phyloP scores from a whole-genome alignment of 2,888 invertebrate species.

The Timandra comae region DNA sequence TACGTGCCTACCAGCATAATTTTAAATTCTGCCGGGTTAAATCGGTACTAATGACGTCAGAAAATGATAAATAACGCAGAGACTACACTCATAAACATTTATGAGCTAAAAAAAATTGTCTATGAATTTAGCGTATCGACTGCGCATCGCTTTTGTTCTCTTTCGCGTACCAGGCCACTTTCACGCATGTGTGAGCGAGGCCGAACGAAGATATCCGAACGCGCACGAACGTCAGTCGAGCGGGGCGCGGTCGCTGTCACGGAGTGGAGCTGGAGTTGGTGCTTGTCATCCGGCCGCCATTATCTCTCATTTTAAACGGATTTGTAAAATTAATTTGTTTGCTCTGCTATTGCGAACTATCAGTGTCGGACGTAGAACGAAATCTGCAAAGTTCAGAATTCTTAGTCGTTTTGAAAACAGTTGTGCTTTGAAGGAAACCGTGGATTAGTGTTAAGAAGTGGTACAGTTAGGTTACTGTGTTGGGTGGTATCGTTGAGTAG shows the following conservation, averaged over 20 bases:
- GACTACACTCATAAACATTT: no score
- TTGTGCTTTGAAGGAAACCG: constrained; percentile 31
- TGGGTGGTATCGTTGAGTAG: constrained; percentile 64
- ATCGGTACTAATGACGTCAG: constrained; percentile 11
- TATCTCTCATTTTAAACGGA: constrained; percentile 77
- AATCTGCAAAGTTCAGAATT: constrained; percentile 33
- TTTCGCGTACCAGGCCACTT: constrained; percentile 49
- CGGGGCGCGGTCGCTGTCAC: constrained; percentile 79
- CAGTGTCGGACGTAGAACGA: constrained; percentile 44
- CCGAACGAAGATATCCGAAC: constrained; percentile 67
- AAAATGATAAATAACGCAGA: constrained; percentile 5
- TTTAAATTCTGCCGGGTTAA: constrained; percentile 22
- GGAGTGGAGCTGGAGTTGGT: constrained; percentile 74
- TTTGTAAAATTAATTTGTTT: constrained; percentile 71
- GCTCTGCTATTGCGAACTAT: constrained; percentile 55
- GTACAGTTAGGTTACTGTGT: constrained; percentile 66
- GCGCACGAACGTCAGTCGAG: constrained; percentile 74
- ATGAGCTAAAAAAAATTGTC: constrained; percentile 23
- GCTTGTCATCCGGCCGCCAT: constrained; percentile 79
- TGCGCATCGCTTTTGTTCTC: constrained; percentile 36
- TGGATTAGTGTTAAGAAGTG: constrained; percentile 56
- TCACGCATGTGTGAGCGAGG: constrained; percentile 74
- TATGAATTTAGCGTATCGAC: constrained; percentile 38
- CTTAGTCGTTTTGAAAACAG: constrained; percentile 28
- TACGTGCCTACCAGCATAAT: no score